Evolutionary conservation across 2,888 invertebrate genomes (phyloP), one percentile per base, ranked within the genome.

Genomic region (Orthosia cruda): DNA sequence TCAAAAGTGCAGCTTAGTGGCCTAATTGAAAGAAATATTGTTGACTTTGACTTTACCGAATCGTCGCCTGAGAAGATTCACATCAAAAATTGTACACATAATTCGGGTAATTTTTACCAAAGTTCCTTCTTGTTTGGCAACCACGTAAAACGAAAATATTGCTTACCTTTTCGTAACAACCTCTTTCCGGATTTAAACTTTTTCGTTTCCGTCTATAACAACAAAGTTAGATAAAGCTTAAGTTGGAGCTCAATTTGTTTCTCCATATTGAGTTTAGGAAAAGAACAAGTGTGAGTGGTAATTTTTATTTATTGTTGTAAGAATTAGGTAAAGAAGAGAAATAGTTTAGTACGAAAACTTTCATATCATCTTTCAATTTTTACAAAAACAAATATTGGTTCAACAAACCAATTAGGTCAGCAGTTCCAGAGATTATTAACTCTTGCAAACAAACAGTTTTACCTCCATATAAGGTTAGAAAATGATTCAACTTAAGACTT

Each of bases 181-280:
- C 47, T 49, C 23, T 74, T 80, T 49, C 11, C 63, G n/a, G 23
- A 80, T 63, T 58, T 40, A 58, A 72, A 80, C 74, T 74, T 77
- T 80, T 74, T 54, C 20, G 63, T 54, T 74, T 74, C 52, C 26
- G 26, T 49, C 57, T 49, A 15, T 20, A 52, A 26, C 23, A 80
- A 63, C n/a, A 63, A 80, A 80, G 62, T 77, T 52, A 54, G 32
- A 73, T 62, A 23, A 62, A 80, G 52, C 23, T 52, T 16, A 58
- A 58, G 45, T 74, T 50, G 50, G 32, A 58, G 26, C 26, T 57
- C n/a, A 58, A 70, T 58, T 74, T 70, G 58, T 69, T 70, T 47
- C 50, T 23, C 7, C 15, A 26, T 4, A 20, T 13, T 76, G 18
- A n/a, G 18, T 58, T 47, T 67, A n/a, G 15, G 3, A 18, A 40